These are phyloP conservation scores for Rhopalosiphum padi DNA, from an alignment of 1,140 invertebrate species.

Conservation along the genomic window DNA sequence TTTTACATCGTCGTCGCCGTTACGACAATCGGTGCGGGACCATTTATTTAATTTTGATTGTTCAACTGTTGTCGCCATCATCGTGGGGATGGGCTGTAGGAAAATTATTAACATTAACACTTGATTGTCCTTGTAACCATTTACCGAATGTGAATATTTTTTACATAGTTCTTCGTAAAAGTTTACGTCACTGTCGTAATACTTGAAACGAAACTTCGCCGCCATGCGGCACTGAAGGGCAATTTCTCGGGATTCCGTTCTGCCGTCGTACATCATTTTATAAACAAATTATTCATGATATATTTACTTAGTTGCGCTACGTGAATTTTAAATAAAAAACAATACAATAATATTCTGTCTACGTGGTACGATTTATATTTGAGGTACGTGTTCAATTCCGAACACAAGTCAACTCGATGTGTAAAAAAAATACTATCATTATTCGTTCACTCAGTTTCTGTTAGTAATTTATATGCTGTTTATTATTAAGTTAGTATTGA, in stretches of 20 bases:
- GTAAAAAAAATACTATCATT: neutral
- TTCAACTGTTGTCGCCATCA: neutral
- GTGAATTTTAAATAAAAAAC: neutral
- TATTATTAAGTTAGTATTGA: neutral
- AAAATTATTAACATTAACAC: too few species aligned
- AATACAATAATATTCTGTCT: neutral
- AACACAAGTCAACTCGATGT: neutral
- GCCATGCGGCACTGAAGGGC: too few species aligned
- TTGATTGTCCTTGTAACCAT: neutral
- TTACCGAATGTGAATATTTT: neutral
- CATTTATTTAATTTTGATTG: neutral
- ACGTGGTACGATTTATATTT: neutral
- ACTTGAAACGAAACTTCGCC: too few species aligned
- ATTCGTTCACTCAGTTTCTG: neutral
- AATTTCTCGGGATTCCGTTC: neutral
- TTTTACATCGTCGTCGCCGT: neutral
- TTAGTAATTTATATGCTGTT: neutral
- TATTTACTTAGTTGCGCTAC: neutral
- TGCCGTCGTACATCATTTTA: neutral
- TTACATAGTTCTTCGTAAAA: neutral
- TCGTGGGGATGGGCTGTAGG: too few species aligned
- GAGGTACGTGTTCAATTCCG: neutral
- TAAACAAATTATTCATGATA: neutral
- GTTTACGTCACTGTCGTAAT: too few species aligned
- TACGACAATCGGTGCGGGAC: neutral